phyloP scores from a whole-genome alignment of 2,888 invertebrate species.

The Metallyticus violacea region DNA sequence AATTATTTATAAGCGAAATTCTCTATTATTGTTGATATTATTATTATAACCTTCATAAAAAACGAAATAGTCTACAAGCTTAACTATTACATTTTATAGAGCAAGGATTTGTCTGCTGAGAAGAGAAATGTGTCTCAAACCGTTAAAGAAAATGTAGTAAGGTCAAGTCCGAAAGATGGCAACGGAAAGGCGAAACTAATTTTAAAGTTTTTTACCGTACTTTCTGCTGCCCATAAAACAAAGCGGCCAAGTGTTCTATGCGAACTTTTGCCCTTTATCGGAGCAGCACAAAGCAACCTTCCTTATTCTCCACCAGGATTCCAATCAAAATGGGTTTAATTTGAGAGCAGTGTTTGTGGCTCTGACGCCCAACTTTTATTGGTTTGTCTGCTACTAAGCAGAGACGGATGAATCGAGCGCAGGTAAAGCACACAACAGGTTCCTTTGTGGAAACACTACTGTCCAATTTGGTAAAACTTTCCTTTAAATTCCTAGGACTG shows the following conservation, averaged over 20 bases:
- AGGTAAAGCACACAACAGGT: not conserved
- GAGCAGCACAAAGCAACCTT: not conserved
- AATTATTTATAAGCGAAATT: too few species aligned
- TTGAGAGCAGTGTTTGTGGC: not conserved
- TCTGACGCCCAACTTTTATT: not conserved
- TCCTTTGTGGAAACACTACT: not conserved
- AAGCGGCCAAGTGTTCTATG: not conserved
- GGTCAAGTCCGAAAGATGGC: too few species aligned
- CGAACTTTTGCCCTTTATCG: not conserved
- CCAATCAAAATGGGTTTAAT: not conserved
- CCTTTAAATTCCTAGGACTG: not conserved
- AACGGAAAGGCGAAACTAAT: not conserved
- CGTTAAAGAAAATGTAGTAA: too few species aligned
- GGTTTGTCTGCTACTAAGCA: not conserved
- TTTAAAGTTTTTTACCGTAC: not conserved
- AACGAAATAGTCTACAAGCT: too few species aligned
- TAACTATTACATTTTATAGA: too few species aligned
- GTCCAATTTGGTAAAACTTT: not conserved
- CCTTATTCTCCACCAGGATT: not conserved
- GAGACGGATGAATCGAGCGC: not conserved
- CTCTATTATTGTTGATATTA: too few species aligned
- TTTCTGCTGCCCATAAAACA: not conserved
- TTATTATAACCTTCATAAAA: too few species aligned
- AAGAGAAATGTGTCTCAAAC: too few species aligned
- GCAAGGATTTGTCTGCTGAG: too few species aligned